These are phyloP conservation scores for Trachelus troglodyta DNA, from an alignment of 2,888 invertebrate genomes.

Conservation along the genomic window DNA sequence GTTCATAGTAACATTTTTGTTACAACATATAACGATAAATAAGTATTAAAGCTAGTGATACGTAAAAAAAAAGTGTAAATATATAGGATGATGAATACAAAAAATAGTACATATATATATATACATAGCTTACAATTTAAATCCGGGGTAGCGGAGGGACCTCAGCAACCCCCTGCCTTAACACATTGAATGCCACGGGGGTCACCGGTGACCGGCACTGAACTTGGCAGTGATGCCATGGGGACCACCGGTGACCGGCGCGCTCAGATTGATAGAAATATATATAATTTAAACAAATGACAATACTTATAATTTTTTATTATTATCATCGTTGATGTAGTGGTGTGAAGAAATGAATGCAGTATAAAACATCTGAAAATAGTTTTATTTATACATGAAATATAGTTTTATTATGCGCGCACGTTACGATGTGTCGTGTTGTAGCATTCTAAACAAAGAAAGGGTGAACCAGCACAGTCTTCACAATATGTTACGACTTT, in stretches of 20 bases:
- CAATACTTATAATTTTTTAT: slow-evolving; percentile 9
- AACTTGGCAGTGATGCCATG: slow-evolving; percentile 6
- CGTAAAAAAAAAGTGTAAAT: no score
- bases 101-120: no score
- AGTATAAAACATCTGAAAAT: slow-evolving; percentile 18
- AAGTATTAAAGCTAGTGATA: no score
- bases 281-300: neutral
- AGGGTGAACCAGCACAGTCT: slow-evolving; percentile 22
- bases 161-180: neutral
- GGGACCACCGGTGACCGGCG: slow-evolving; percentile 10
- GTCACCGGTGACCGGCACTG: slow-evolving; percentile 6
- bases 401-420: slow-evolving; percentile 7
- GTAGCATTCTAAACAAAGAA: slow-evolving; percentile 16
- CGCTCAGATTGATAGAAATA: slow-evolving; percentile 6
- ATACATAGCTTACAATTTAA: no score
- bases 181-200: neutral
- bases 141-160: no score
- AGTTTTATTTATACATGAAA: slow-evolving; percentile 5
- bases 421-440: neutral
- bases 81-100: no score
- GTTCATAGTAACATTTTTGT: no score
- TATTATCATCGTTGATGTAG: slow-evolving; percentile 11
- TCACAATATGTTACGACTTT: slow-evolving; percentile 25
- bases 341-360: slow-evolving; percentile 20
- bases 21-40: no score